Evolutionary conservation across 1,140 invertebrate species (phyloP).

Genomic region (Trichoplusia ni): DNA sequence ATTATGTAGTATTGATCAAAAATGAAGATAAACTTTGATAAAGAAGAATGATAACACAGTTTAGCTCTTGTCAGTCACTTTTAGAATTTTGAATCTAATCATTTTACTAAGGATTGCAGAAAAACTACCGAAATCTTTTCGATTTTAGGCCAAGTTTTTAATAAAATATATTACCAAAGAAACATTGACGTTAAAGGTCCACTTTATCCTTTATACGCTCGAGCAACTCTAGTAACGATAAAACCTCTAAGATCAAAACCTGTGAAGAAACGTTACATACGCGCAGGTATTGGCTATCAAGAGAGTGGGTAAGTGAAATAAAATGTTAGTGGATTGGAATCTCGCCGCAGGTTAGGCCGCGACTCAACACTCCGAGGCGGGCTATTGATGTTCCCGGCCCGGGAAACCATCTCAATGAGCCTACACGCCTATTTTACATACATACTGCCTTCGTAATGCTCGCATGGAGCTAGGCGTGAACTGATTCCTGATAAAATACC

Average conservation of each 20-base stretch:
- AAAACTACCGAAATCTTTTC: no score
- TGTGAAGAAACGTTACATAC: constrained; percentile 12
- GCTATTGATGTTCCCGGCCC: constrained; percentile 54
- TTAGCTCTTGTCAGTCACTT: no score
- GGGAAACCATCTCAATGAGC: constrained; percentile 41
- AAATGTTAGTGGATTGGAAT: constrained; percentile 54
- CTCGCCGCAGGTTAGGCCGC: constrained; percentile 34
- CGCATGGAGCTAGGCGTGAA: constrained; percentile 53
- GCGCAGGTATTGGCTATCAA: constrained; percentile 32
- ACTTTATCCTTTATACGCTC: not conserved
- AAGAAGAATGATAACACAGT: no score
- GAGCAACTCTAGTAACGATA: not conserved
- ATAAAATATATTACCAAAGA: no score
- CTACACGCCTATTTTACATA: constrained; percentile 52
- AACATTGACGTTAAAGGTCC: not conserved
- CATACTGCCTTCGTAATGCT: constrained; percentile 52
- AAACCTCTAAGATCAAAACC: not conserved
- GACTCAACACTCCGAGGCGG: constrained; percentile 34
- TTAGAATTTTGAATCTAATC: no score
- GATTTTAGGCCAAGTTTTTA: no score
- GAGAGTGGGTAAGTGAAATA: constrained; percentile 58
- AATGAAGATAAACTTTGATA: no score
- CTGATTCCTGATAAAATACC: constrained; percentile 55
- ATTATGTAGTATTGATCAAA: no score
- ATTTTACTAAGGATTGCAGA: no score